Evolutionary conservation across 2,113 vertebrate genomes (phyloP), one percentile per base, ranked within the genome.

Genomic region (Setophaga petechia): DNA sequence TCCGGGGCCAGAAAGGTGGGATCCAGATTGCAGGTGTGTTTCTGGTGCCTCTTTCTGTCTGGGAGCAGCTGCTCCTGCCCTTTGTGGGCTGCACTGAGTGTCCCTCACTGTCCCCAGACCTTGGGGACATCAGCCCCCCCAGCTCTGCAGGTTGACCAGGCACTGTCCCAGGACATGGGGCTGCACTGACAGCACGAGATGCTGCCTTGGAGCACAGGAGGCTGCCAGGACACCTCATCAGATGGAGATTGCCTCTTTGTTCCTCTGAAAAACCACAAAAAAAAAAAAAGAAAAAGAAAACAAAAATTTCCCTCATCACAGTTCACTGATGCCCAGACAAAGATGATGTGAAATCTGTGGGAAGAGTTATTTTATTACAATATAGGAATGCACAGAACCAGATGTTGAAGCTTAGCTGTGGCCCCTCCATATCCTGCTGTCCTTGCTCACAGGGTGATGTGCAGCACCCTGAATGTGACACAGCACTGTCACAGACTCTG

Each of bases 211-310:
- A 73, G 77, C 4, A 2, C 31, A 5, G 79, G 73, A 85, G 68
- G 65, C 80, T 94, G 96, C 94, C 95, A 94, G 62, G 93, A 96
- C 94, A 96, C 95, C 95, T 96, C 95, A 90, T 93, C 94, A 97
- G 92, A 92, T 89, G 94, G 47, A 49, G 17, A 72, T 49, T 67
- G 41, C 79, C 87, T 91, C 91, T 95, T 96, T 92, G 90, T 95
- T 97, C 88, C 90, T 93, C 89, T 33, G 88, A 41, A 95, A 95
- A 96, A 95, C 94, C 94, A 89, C 92, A 94, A 44, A 85, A 66
- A 84, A 58, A 62, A 58, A 61, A 80, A 11, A 46, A 21, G 3
- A 61, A 93, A 41, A 84, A 61, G 22, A 93, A n/a, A 82, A 68
- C 31, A 43, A 86, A 59, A 71, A 57, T 65, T 93, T 90, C 90